Conservation (phyloP, 1,140 invertebrate species). For the Cardiocondyla obscurior region DNA sequence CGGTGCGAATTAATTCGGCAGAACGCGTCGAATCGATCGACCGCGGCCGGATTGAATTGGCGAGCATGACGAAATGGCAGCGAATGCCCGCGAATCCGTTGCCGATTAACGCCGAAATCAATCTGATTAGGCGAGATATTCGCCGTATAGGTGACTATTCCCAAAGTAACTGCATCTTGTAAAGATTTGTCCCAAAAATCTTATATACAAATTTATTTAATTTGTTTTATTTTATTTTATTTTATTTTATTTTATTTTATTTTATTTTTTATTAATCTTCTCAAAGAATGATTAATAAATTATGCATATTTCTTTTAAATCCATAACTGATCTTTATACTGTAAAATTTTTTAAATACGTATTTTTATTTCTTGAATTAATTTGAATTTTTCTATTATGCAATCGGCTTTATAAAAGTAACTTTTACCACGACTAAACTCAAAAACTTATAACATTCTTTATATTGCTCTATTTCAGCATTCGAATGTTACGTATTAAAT, state of each 20-base stretch:
- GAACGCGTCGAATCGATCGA: constrained; percentile 29
- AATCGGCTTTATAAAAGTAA: constrained; percentile 24
- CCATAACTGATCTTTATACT: background rate
- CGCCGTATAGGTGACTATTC: background rate
- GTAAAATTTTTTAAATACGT: background rate
- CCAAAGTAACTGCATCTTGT: background rate
- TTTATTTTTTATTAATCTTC: background rate
- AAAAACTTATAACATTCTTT: background rate
- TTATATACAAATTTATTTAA: no score
- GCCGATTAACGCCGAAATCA: background rate
- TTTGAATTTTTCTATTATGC: constrained; percentile 6
- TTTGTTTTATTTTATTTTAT: no score
- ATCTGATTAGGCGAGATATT: background rate
- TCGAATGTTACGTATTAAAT: constrained; percentile 21
- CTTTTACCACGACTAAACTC: constrained; percentile 17
- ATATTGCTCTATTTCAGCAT: constrained; percentile 15
- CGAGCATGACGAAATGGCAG: constrained; percentile 19
- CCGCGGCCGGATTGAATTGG: constrained; percentile 12
- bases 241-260: no score
- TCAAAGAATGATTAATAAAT: background rate
- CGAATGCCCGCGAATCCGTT: background rate
- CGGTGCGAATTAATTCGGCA: constrained; percentile 39
- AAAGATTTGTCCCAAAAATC: background rate
- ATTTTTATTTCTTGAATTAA: background rate
- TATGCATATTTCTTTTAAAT: no score